Percentiles rank a stretch among this genome's conserved stretches.
Evolutionary conservation across 1,140 invertebrate species (phyloP).

Genomic region (Octopus sinensis): DNA sequence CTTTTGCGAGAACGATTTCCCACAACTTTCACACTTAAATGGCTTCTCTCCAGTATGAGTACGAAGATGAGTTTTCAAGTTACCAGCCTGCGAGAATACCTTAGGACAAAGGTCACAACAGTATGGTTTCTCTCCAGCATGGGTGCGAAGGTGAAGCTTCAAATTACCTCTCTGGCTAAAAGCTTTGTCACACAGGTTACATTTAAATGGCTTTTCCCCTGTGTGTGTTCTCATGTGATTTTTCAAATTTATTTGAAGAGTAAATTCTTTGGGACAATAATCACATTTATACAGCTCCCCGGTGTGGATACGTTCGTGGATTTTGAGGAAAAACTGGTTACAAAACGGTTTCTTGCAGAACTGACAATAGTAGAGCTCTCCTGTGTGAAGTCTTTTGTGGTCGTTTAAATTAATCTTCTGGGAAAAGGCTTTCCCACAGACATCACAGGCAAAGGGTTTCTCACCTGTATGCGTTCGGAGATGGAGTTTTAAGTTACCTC

Average conservation of each 20-base stretch:
- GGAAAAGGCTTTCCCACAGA: conserved; percentile 70
- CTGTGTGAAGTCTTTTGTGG: conserved; percentile 86
- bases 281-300: conserved; percentile 16
- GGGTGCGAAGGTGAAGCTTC: conserved; percentile 26
- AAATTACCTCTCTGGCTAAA: conserved; percentile 68
- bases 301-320: conserved; percentile 19
- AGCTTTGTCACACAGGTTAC: conserved; percentile 59
- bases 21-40: background rate
- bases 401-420: conserved; percentile 88
- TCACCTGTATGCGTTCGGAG: conserved; percentile 65
- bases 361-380: conserved; percentile 71
- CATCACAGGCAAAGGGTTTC: conserved; percentile 52
- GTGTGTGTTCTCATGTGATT: conserved; percentile 21
- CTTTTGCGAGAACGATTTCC: background rate
- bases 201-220: conserved; percentile 25
- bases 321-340: conserved; percentile 58
- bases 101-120: conserved; percentile 47
- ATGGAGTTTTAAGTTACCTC: conserved; percentile 71
- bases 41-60: conserved; percentile 15
- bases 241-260: background rate
- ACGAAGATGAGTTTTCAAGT: conserved; percentile 67
- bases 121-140: conserved; percentile 32
- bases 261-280: conserved; percentile 13
- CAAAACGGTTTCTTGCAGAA: conserved; percentile 84
- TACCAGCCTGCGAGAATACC: conserved; percentile 70